Evolutionary conservation across 2,888 invertebrate species (phyloP), one percentile per base, ranked within the genome.

Genomic region (Lasius platythorax): DNA sequence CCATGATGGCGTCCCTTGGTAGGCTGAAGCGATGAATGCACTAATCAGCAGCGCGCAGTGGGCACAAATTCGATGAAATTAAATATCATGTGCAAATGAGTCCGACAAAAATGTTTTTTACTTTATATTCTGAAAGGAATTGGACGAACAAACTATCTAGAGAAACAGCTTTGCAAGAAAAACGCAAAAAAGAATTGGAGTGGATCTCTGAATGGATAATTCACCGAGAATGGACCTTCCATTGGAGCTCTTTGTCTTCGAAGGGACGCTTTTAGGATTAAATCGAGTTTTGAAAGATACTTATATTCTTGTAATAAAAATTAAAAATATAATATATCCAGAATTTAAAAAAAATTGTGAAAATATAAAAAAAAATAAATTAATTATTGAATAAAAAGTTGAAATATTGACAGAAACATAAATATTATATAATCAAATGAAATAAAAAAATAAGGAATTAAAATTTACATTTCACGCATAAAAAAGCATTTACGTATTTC

Each of bases 11-110:
- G 46, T 63, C 46, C 11, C 50, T 56, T 23, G n/a, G 12, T 12
- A 72, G 33, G 9, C 46, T 8, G 33, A 46, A 72, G 46, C 61
- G 61, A 81, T 72, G 73, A 81, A 81, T 81, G 37, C 23, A 72
- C 46, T 50, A 81, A 72, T 81, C 50, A 81, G 61, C 28, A 50
- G 33, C 72, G 18, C 66, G 5, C 68, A 68, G 40, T 70, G 68
- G 46, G n/a, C 33, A 50, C 58, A 68, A 68, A 79, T 70, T 79
- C 79, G 70, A 70, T 68, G 8, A 70, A 81, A 72, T 81, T 72
- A 81, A 81, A 63, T 72, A 81, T n/a, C 73, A 56, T 43, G 56
- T 43, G 46, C 46, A 61, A 61, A 61, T 72, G 37, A 53, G n/a
- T 12, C 3, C 46, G n/a, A 12, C 61, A 1, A 72, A 61, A 63